A percentile compares a stretch with the other conserved stretches of the same genome.
phyloP scores from a whole-genome alignment of 2,888 invertebrate species.

The Hoplodrina blanda region DNA sequence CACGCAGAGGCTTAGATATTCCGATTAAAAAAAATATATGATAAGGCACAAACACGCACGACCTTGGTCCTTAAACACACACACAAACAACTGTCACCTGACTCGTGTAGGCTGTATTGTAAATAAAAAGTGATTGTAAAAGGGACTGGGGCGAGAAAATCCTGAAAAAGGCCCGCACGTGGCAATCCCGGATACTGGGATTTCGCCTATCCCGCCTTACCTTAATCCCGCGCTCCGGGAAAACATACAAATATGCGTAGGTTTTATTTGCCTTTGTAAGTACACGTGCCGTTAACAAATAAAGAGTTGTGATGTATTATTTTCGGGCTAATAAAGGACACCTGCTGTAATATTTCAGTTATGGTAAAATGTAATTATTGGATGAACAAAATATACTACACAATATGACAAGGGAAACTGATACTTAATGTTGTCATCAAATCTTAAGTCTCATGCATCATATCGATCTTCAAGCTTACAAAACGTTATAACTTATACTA shows the following conservation, averaged over 20 bases:
- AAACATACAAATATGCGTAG: conserved; percentile 63
- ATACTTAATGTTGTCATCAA: neutral
- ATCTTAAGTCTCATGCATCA: neutral
- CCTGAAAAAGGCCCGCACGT: conserved; percentile 79
- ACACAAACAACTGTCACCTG: conserved; percentile 47
- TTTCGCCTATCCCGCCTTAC: conserved; percentile 79
- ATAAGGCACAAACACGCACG: conserved; percentile 22
- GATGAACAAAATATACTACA: no score
- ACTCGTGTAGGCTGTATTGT: conserved; percentile 54
- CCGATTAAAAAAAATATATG: conserved; percentile 35
- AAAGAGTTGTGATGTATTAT: conserved; percentile 53
- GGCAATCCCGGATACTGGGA: conserved; percentile 79
- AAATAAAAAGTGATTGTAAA: conserved; percentile 69
- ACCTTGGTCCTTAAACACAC: conserved; percentile 48
- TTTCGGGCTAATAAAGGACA: conserved; percentile 36
- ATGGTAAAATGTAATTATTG: neutral
- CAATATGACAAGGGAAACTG: neutral
- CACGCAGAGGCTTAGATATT: neutral
- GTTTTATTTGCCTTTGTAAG: conserved; percentile 55
- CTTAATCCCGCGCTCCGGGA: conserved; percentile 77
- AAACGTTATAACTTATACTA: neutral
- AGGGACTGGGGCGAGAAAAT: conserved; percentile 75
- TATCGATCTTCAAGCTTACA: no score
- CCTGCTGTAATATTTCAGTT: conserved; percentile 6
- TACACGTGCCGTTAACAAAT: conserved; percentile 52